phyloP scores from a whole-genome alignment of 2,113 vertebrate genomes.

The Eira barbara region DNA sequence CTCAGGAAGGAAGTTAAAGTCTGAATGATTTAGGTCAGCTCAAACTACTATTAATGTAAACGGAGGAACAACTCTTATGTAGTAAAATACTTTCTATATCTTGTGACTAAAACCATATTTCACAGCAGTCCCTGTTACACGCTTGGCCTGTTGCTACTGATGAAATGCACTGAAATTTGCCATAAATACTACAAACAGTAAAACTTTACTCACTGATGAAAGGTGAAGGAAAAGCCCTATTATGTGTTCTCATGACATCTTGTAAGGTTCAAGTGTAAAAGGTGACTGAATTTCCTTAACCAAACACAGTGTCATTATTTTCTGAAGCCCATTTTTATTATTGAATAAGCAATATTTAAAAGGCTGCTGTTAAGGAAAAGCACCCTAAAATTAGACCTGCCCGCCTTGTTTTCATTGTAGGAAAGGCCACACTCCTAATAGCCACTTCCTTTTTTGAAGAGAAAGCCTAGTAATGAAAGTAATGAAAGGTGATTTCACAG shows the following conservation, averaged over 20 bases:
- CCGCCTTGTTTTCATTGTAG: constrained; percentile 58
- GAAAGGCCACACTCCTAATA: constrained; percentile 28
- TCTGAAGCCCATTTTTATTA: constrained; percentile 49
- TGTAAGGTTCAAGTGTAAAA: not conserved
- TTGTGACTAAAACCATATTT: constrained; percentile 23
- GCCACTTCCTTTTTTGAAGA: constrained; percentile 41
- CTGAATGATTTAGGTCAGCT: constrained; percentile 46
- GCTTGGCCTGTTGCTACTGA: not conserved
- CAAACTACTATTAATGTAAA: constrained; percentile 46
- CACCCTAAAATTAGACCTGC: constrained; percentile 64
- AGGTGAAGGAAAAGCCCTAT: not conserved
- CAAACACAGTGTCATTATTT: constrained; percentile 38
- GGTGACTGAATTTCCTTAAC: constrained; percentile 20
- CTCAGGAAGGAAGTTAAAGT: not conserved
- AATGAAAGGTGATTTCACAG: constrained; percentile 22
- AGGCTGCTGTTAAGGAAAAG: constrained; percentile 62
- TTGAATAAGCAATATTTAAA: constrained; percentile 38
- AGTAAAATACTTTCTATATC: constrained; percentile 12
- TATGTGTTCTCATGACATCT: not conserved
- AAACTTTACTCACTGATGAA: constrained; percentile 13
- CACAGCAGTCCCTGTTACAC: not conserved
- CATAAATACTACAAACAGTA: not conserved
- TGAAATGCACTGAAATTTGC: not conserved
- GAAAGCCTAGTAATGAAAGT: constrained; percentile 31
- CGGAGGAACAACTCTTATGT: constrained; percentile 7